Conservation (phyloP, 2,888 invertebrate species). For the Caenorhabditis sp. region DNA sequence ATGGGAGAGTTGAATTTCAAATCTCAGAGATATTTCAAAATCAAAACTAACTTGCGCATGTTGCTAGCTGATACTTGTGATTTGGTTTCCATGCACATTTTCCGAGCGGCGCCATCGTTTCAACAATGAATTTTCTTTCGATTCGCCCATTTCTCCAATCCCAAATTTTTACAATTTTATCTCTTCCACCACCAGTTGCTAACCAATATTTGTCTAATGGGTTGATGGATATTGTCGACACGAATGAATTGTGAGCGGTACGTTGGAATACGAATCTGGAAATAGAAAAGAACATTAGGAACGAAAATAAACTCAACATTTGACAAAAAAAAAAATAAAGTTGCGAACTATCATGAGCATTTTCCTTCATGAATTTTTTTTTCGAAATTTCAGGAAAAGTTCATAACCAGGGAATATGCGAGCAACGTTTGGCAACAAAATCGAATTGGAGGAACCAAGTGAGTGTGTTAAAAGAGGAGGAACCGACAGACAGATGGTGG, state of each 20-base stretch:
- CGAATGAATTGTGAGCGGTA: constrained; percentile 49
- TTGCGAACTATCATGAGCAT: too few relatives aligned
- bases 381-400: too few relatives aligned
- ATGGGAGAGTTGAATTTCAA: too few relatives aligned
- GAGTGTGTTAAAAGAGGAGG: too few relatives aligned
- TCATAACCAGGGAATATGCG: too few relatives aligned
- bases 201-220: constrained; percentile 32
- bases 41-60: constrained; percentile 40
- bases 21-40: neutral
- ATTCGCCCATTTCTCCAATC: constrained; percentile 31
- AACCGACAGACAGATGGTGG: neutral
- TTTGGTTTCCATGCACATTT: constrained; percentile 51
- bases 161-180: constrained; percentile 54
- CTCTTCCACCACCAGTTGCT: constrained; percentile 57
- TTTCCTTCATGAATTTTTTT: too few relatives aligned
- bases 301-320: neutral
- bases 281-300: constrained; percentile 8
- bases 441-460: too few relatives aligned
- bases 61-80: constrained; percentile 35
- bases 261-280: constrained; percentile 36
- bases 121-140: constrained; percentile 26
- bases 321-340: neutral
- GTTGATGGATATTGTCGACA: constrained; percentile 43
- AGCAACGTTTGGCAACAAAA: too few relatives aligned
- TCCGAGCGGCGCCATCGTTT: constrained; percentile 49